Base-by-base conservation (phyloP, 2,113 vertebrate genomes). In the Tachysurus fulvidraco region DNA sequence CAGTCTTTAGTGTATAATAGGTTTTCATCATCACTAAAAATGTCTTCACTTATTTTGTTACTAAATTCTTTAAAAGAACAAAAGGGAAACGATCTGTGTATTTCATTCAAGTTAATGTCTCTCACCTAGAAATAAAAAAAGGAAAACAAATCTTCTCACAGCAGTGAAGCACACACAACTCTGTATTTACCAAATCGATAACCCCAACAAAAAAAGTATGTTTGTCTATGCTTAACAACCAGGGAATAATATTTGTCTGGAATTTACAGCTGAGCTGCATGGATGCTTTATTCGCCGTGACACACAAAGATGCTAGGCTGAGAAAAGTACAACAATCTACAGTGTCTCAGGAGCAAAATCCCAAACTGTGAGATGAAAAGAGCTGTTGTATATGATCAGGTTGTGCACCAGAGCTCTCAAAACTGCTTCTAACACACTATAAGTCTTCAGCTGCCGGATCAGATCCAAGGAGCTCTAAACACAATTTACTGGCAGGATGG, bases 321-420 rank as follows among this genome's bases (percentile, higher is more conserved):
- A 44, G 62, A 65, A 65, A 83, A 28, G 81, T 13, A 65, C 81
- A 65, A 65, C 60, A 50, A 46, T 82, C 81, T 65, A 82, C 44
- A 65, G 52, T 28, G 60, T 65, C 81, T 83, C 60, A 83, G 50
- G 60, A 64, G 81, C 60, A 65, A 82, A 65, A 83, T 50, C 81
- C 65, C 60, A 52, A 83, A 50, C 81, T 64, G 41, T 28, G 81
- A 65, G 81, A 83, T 65, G 81, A 83, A 83, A 83, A 83, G 81
- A 65, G 81, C 44, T 65, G 60, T 83, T 83, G 52, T 83, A 83
- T 83, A 65, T 83, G 44, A 83, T 65, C 60, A 65, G 81, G n/a
- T 65, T 83, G 60, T 83, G 41, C 23, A 83, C 59, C n/a, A 65
- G 60, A 65, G 81, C 60, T 65, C 25, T 65, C 59, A 50, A 52